Base-by-base conservation (phyloP, 2,888 invertebrate genomes). In the Zeuzera pyrina region DNA sequence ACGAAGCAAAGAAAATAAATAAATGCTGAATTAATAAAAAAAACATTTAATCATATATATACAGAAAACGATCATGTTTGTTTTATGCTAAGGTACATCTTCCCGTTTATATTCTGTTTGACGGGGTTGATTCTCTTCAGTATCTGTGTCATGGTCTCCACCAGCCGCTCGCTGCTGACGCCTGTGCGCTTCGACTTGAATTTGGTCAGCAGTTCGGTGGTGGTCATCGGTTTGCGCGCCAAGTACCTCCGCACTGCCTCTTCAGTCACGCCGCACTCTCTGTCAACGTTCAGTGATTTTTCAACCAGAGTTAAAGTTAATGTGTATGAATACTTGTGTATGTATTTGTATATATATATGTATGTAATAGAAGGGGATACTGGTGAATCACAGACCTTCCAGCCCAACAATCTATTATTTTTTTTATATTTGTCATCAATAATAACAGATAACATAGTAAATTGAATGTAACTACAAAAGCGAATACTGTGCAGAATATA, bases 191-290 rank as follows among this genome's bases (percentile, higher is more conserved):
- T 96, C 22, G 93, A 93, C 65, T 95, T 96, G 83, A 98, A 96
- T 81, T 98, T 98, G 43, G 95, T 95, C 25, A 98, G 77, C 16
- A 98, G 84, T 61, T 98, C 98, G 0, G 95, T 98, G 0, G 98
- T 94, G 0, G 98, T 98, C 93, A 98, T 97, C 1, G 98, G 99
- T 60, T 98, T 98, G 6, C 98, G 88, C 70, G 94, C 92, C 16
- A 99, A 83, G 76, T 99, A 98, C 10, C 97, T 89, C 2, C 97
- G 86, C 3, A 99, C 96, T 0, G 95, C 93, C 53, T 97, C 97
- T 64, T 98, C 97, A 0, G 95, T 95, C 21, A 97, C 95, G 30
- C 94, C 94, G 60, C 92, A 93, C 50, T 94, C 93, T 59, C 92
- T 93, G 61, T 23, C 83, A 79, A 33, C 8, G 5, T 19, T 19